A percentile compares a stretch with the other conserved stretches of the same genome.
These are phyloP conservation scores for Nipponia nippon DNA, from an alignment of 2,113 vertebrate genomes.

Conservation along the genomic window DNA sequence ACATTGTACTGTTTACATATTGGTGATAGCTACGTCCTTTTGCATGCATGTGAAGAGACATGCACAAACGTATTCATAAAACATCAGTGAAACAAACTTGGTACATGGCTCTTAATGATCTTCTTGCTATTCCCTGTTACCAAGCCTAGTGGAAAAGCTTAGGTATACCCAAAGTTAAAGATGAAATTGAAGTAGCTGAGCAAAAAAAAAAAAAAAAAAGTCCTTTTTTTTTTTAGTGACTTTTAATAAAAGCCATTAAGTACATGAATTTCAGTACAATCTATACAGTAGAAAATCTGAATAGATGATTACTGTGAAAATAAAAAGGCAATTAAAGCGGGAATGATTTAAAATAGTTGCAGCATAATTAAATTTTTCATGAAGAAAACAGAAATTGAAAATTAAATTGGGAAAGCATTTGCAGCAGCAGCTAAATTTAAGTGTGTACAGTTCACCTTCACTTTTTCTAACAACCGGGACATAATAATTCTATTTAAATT, in stretches of 20 bases:
- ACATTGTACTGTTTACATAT: not conserved
- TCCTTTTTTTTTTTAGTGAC: not conserved
- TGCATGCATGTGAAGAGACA: not conserved
- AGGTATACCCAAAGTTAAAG: not conserved
- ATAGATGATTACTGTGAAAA: not conserved
- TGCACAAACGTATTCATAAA: not conserved
- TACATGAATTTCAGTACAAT: not conserved
- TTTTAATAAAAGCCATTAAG: constrained; percentile 7
- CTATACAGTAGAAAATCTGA: not conserved
- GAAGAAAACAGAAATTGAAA: not conserved
- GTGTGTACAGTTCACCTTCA: not conserved
- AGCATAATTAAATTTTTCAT: not conserved
- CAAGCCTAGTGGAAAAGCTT: not conserved
- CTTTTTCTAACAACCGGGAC: not conserved
- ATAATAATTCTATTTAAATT: not conserved
- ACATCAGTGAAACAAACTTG: not conserved
- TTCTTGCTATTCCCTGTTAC: not conserved
- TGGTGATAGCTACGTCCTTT: not conserved
- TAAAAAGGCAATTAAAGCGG: not conserved
- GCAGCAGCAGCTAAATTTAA: not conserved
- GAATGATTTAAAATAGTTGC: not conserved
- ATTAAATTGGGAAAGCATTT: not conserved
- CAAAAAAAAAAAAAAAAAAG: not conserved
- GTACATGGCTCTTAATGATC: not conserved
- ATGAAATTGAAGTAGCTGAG: not conserved